Conservation (phyloP, 64 coral and sea anemone species). For the Stichodactyla mertensii region DNA sequence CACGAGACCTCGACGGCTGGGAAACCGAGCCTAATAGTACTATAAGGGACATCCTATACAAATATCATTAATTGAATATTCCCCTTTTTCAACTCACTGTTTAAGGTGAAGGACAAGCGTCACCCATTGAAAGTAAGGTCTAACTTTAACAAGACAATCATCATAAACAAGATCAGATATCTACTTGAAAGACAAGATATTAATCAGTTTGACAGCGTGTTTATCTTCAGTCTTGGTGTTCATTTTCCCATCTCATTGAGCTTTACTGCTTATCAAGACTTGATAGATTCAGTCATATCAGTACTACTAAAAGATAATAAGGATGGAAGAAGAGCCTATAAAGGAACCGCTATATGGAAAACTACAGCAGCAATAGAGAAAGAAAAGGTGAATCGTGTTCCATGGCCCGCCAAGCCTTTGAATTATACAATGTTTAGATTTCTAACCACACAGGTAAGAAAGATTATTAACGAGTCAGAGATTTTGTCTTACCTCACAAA, state of each 20-base stretch:
- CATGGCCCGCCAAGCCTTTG: conserved; percentile 42
- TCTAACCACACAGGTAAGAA: conserved; percentile 59
- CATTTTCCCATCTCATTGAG: conserved; percentile 69
- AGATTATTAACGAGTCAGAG: too few species aligned
- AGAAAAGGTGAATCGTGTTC: conserved; percentile 40
- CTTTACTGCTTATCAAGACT: conserved; percentile 47
- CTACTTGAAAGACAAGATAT: conserved; percentile 44
- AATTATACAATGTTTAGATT: conserved; percentile 71
- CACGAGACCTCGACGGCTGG: too few species aligned
- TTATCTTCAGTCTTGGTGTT: conserved; percentile 73
- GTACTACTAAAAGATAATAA: conserved; percentile 4
- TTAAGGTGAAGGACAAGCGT: conserved; percentile 50
- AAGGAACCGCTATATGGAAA: conserved; percentile 64
- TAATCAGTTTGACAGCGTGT: conserved; percentile 36
- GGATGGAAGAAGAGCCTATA: neutral
- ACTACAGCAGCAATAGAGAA: conserved; percentile 73
- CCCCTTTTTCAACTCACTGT: neutral
- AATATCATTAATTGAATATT: too few species aligned
- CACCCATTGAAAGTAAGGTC: conserved; percentile 49
- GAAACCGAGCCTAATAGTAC: too few species aligned
- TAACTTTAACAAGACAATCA: conserved; percentile 53
- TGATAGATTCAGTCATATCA: conserved; percentile 52
- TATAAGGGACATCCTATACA: too few species aligned
- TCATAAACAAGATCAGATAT: conserved; percentile 45
- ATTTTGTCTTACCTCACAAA: too few species aligned